Percentiles rank a stretch among this genome's conserved stretches.
These are phyloP conservation scores for Panzeria rudis DNA, from an alignment of 2,888 invertebrate species.

Conservation along the genomic window DNA sequence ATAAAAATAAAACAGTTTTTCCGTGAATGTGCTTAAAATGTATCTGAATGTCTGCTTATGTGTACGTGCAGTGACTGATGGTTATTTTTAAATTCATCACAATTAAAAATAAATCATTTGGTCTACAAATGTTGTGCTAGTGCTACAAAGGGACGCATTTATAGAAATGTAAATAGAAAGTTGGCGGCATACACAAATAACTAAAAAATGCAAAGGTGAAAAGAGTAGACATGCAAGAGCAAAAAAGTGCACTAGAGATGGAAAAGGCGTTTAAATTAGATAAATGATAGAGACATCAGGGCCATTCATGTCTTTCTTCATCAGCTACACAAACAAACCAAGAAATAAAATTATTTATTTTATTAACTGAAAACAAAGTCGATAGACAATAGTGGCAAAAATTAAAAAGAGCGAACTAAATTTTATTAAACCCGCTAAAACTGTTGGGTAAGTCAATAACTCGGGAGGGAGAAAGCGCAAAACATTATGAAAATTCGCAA, in stretches of 20 bases:
- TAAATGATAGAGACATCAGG: constrained; percentile 34
- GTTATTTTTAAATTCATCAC: constrained; percentile 61
- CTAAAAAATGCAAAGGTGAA: not conserved
- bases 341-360: constrained; percentile 1
- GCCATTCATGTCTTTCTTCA: constrained; percentile 10
- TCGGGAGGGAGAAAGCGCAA: no score
- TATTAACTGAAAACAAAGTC: no score
- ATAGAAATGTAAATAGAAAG: constrained; percentile 7
- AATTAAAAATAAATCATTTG: constrained; percentile 64
- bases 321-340: not conserved
- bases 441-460: no score
- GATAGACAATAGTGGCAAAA: no score
- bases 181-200: not conserved
- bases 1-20: constrained; percentile 11
- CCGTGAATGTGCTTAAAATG: not conserved
- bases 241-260: not conserved
- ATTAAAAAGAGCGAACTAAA: no score
- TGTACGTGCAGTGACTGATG: constrained; percentile 13
- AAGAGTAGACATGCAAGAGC: not conserved
- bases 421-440: no score
- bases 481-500: no score
- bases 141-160: constrained; percentile 10
- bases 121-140: constrained; percentile 29
- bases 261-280: constrained; percentile 16
- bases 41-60: constrained; percentile 12